Percentiles rank a stretch among this genome's conserved stretches.
These are phyloP conservation scores for Emydoidea blandingii DNA, from an alignment of 2,797 vertebrate species.

Conservation along the genomic window DNA sequence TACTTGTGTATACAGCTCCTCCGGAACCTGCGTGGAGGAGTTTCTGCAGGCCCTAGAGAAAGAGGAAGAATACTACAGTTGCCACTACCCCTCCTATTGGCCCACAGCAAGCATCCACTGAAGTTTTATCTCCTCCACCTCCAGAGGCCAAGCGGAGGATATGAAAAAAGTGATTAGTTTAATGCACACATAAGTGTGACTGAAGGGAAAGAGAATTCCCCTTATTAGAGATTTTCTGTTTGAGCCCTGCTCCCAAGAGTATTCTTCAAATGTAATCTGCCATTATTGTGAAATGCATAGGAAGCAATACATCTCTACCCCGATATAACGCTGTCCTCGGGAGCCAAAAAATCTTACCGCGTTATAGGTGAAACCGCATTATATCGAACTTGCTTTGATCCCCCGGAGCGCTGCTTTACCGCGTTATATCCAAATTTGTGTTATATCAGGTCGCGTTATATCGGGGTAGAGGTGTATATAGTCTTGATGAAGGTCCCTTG, in stretches of 20 bases:
- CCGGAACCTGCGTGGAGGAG: background rate
- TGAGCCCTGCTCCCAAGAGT: background rate
- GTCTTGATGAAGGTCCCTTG: no score
- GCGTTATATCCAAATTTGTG: no score
- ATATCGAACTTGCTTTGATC: no score
- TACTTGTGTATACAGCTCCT: background rate
- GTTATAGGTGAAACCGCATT: no score
- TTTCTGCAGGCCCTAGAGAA: background rate
- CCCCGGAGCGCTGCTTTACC: no score
- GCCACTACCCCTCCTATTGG: background rate
- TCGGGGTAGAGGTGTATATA: no score
- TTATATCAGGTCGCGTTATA: no score
- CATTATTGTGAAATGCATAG: no score
- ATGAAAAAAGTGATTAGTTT: background rate
- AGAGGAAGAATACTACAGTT: background rate
- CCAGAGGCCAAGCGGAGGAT: background rate
- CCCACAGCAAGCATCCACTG: background rate
- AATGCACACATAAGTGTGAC: background rate
- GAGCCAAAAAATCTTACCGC: no score
- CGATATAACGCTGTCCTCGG: no score
- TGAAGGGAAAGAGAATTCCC: background rate
- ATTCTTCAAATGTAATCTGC: background rate
- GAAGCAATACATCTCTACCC: no score
- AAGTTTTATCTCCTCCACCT: background rate
- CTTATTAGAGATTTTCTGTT: background rate